These are phyloP conservation scores for Taphrorychus bicolor DNA, from an alignment of 2,888 invertebrate species.

Conservation along the genomic window DNA sequence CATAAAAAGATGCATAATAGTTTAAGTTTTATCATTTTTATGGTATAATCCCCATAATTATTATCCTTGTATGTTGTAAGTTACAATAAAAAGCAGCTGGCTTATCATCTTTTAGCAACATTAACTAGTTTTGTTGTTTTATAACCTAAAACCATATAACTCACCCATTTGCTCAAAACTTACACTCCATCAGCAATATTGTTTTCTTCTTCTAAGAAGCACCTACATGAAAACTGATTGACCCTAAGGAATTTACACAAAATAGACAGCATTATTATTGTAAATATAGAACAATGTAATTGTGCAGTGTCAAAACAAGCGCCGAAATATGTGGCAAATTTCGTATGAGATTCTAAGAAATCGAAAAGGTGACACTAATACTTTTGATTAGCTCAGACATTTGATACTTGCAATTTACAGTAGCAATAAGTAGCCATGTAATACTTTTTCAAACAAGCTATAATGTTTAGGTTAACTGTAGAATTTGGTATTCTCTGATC, in stretches of 20 bases:
- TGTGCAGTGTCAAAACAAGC: slow-evolving; percentile 19
- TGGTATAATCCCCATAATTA: neutral
- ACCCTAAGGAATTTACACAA: neutral
- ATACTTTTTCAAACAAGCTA: too few relatives aligned
- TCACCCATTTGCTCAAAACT: neutral
- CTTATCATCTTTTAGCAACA: neutral
- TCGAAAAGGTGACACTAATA: slow-evolving; percentile 20
- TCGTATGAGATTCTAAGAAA: slow-evolving; percentile 23
- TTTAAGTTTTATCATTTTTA: neutral
- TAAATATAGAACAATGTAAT: slow-evolving; percentile 13
- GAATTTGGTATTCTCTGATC: too few relatives aligned
- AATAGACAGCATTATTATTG: slow-evolving; percentile 13
- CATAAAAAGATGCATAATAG: neutral
- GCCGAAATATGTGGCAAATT: slow-evolving; percentile 24
- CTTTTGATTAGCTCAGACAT: slow-evolving; percentile 19
- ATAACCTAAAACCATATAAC: too few relatives aligned
- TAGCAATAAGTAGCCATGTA: neutral
- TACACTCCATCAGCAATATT: neutral
- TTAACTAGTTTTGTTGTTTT: too few relatives aligned
- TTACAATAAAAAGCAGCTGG: neutral
- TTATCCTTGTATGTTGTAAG: neutral
- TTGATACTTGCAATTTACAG: too few relatives aligned
- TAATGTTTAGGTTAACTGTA: too few relatives aligned
- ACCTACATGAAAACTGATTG: slow-evolving; percentile 6
- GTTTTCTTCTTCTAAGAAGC: slow-evolving; percentile 6